A percentile compares a stretch with the other conserved stretches of the same genome.
Conservation (phyloP, 2,113 vertebrate species). For the Leucopsar rothschildi region DNA sequence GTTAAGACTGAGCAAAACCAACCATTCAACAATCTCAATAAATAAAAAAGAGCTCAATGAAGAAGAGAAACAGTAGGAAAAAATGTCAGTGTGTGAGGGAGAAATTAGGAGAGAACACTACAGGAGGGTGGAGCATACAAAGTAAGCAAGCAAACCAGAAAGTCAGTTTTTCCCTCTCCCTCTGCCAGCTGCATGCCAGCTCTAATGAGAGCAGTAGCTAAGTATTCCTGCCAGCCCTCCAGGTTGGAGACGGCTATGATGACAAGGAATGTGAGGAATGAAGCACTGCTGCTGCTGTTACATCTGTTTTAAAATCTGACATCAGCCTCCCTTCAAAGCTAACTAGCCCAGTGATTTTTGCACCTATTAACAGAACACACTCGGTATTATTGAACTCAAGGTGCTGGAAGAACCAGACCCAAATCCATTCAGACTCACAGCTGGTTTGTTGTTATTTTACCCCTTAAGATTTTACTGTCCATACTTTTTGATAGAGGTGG, state of each 20-base stretch:
- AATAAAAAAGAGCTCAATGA: not conserved
- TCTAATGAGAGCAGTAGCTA: not conserved
- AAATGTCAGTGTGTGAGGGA: not conserved
- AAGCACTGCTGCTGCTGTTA: not conserved
- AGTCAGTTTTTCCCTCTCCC: not conserved
- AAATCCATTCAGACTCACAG: not conserved
- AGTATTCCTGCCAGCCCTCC: not conserved
- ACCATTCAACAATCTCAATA: not conserved
- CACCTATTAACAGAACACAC: not conserved
- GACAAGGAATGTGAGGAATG: not conserved
- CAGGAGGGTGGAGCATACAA: rapidly evolving
- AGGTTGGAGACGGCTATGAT: not conserved
- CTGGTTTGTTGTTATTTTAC: not conserved
- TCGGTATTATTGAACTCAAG: not conserved
- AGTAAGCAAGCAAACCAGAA: not conserved
- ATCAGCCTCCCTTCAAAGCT: not conserved
- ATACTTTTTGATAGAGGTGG: rapidly evolving
- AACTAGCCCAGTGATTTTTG: not conserved
- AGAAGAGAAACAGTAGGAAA: not conserved
- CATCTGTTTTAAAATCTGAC: not conserved
- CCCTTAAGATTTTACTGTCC: not conserved
- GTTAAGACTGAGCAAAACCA: not conserved
- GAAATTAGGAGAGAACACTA: not conserved
- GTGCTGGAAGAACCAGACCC: not conserved
- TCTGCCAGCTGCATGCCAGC: not conserved